A percentile compares a stretch with the other conserved stretches of the same genome.
Evolutionary conservation across 2,797 vertebrate species (phyloP).

Genomic region (Cossypha heuglini): DNA sequence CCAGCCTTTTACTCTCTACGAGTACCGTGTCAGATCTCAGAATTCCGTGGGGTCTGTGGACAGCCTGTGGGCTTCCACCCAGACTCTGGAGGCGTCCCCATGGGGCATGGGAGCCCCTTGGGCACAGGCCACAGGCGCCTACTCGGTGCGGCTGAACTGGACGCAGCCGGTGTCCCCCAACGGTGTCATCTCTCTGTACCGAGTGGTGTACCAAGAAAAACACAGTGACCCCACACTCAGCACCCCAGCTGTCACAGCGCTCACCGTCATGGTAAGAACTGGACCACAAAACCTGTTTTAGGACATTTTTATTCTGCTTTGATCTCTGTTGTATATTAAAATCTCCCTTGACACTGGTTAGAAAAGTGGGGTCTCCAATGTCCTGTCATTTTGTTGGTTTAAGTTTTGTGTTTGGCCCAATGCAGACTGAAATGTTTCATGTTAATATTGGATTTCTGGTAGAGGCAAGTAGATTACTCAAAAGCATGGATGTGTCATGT

Average conservation of each 20-base stretch:
- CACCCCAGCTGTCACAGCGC: constrained; percentile 74
- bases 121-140: constrained; percentile 75
- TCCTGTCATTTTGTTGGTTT: not conserved
- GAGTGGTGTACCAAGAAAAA: constrained; percentile 81
- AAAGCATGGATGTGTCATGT: not conserved
- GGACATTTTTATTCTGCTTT: not conserved
- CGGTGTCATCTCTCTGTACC: constrained; percentile 83
- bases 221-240: constrained; percentile 77
- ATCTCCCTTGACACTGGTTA: not conserved
- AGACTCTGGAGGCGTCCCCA: constrained; percentile 83
- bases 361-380: not conserved
- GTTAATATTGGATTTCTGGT: not conserved
- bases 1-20: constrained; percentile 82
- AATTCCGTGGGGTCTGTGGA: constrained; percentile 83
- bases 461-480: not conserved
- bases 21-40: constrained; percentile 81
- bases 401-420: not conserved
- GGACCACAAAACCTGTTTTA: not conserved
- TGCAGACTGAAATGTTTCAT: not conserved
- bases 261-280: constrained; percentile 86
- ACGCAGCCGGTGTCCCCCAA: constrained; percentile 80
- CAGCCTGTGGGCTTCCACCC: constrained; percentile 81
- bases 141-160: constrained; percentile 82
- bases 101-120: constrained; percentile 78
- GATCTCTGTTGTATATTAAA: not conserved